Evolutionary conservation across 2,797 vertebrate species (phyloP).

Genomic region (Chromobotia macracanthus): DNA sequence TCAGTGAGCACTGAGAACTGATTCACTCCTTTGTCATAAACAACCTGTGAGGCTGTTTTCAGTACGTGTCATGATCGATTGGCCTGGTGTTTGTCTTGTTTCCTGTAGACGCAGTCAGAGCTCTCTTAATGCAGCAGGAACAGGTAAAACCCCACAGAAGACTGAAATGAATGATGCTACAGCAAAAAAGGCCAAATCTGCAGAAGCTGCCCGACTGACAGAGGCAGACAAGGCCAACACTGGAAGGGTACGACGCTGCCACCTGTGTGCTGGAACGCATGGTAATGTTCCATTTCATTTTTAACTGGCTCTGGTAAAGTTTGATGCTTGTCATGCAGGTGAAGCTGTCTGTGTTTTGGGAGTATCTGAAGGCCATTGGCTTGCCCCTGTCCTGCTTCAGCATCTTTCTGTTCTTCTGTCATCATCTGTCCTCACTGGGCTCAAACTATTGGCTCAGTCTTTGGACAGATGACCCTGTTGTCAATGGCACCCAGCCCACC

Average conservation of each 20-base stretch:
- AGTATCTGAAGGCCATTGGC: conserved; percentile 93
- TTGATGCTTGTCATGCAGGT: conserved; percentile 76
- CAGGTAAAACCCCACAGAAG: conserved; percentile 61
- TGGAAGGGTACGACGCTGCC: conserved; percentile 77
- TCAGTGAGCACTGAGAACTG: conserved; percentile 55
- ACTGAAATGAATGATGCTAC: conserved; percentile 54
- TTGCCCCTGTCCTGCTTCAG: conserved; percentile 82
- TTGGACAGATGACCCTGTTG: conserved; percentile 91
- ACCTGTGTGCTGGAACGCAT: too few relatives aligned
- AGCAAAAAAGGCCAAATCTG: conserved; percentile 60
- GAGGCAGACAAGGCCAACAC: conserved; percentile 93
- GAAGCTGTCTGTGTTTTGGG: conserved; percentile 88
- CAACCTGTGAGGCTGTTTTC: too few relatives aligned
- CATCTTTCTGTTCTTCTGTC: conserved; percentile 84
- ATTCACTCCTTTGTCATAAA: not conserved
- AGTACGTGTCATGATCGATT: not conserved
- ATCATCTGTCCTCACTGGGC: conserved; percentile 83
- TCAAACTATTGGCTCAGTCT: conserved; percentile 97
- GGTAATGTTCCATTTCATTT: too few relatives aligned
- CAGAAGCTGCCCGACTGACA: conserved; percentile 82
- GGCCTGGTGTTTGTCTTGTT: not conserved
- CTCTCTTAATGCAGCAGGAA: conserved; percentile 39
- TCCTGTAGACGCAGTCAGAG: conserved; percentile 45
- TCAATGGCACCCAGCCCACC: conserved; percentile 89
- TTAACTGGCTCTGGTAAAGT: not conserved